Conservation (phyloP, 1,140 invertebrate species). For the Procambarus virginalis region DNA sequence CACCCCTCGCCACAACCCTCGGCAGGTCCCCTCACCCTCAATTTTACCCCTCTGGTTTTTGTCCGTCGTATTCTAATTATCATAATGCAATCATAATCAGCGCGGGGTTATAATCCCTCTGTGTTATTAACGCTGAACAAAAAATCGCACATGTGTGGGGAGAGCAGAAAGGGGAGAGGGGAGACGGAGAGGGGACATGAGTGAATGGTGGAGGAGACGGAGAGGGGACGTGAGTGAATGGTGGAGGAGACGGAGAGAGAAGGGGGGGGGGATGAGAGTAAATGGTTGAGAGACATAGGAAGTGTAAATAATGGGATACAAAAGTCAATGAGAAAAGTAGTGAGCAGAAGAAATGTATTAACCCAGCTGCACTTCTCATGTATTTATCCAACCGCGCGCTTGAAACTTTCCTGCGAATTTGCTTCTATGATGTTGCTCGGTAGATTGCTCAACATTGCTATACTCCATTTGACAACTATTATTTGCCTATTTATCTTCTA, state of each 20-base stretch:
- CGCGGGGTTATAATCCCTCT: constrained; percentile 58
- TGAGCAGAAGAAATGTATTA: too few relatives aligned
- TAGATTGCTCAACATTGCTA: too few relatives aligned
- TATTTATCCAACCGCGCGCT: too few relatives aligned
- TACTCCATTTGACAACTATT: too few relatives aligned
- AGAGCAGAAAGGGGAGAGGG: background rate
- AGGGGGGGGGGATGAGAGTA: too few relatives aligned
- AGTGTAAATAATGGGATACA: too few relatives aligned
- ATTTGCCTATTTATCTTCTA: too few relatives aligned
- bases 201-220: background rate
- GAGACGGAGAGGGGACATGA: constrained; percentile 8
- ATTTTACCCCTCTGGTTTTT: constrained; percentile 56
- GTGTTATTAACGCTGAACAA: constrained; percentile 50
- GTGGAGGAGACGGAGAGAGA: background rate
- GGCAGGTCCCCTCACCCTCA: constrained; percentile 37
- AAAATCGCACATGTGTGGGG: constrained; percentile 34
- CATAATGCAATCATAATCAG: constrained; percentile 65
- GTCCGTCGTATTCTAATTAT: constrained; percentile 58
- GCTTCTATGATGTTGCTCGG: too few relatives aligned
- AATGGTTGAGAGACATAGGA: too few relatives aligned
- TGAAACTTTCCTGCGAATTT: too few relatives aligned
- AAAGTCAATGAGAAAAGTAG: too few relatives aligned
- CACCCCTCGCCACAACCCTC: constrained; percentile 25
- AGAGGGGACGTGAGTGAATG: background rate
- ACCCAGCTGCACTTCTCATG: too few relatives aligned